Conservation (phyloP, 1,140 invertebrate species). For the Drosophila tristis region DNA sequence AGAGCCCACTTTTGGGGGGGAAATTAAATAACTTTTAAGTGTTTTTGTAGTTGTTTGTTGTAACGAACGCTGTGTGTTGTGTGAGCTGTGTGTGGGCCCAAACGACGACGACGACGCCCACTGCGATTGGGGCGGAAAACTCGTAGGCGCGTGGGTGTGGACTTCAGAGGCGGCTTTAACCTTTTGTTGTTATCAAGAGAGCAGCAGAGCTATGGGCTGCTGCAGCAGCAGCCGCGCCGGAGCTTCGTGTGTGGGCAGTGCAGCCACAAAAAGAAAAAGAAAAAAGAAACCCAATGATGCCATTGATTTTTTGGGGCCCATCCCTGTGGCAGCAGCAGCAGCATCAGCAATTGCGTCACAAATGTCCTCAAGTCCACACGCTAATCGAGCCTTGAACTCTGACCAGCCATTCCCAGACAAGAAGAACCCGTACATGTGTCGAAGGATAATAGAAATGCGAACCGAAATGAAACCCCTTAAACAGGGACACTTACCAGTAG, state of each 20-base stretch:
- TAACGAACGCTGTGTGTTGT: too few relatives aligned
- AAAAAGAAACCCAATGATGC: constrained; percentile 10
- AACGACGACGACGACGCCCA: constrained; percentile 19
- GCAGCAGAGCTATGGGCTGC: constrained; percentile 36
- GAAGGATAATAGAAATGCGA: constrained; percentile 41
- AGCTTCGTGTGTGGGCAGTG: constrained; percentile 39
- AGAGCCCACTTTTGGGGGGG: not conserved
- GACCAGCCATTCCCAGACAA: constrained; percentile 4
- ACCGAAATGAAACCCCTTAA: not conserved
- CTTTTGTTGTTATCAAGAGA: constrained; percentile 47
- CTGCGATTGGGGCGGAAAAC: constrained; percentile 26
- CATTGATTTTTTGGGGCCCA: constrained; percentile 24
- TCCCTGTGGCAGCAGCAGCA: constrained; percentile 5
- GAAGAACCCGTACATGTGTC: constrained; percentile 44
- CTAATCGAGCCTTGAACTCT: constrained; percentile 60
- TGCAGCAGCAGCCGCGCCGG: constrained; percentile 12
- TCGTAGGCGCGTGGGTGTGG: constrained; percentile 21
- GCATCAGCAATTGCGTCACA: constrained; percentile 54
- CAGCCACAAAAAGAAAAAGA: constrained; percentile 33
- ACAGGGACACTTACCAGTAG: constrained; percentile 77
- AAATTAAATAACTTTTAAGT: constrained; percentile 4
- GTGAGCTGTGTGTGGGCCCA: too few relatives aligned
- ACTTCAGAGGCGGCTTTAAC: constrained; percentile 32
- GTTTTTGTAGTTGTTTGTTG: too few relatives aligned
- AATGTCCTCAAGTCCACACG: constrained; percentile 44